These are phyloP conservation scores for Yponomeuta plumbellus DNA, from an alignment of 2,888 invertebrate species.

Conservation along the genomic window DNA sequence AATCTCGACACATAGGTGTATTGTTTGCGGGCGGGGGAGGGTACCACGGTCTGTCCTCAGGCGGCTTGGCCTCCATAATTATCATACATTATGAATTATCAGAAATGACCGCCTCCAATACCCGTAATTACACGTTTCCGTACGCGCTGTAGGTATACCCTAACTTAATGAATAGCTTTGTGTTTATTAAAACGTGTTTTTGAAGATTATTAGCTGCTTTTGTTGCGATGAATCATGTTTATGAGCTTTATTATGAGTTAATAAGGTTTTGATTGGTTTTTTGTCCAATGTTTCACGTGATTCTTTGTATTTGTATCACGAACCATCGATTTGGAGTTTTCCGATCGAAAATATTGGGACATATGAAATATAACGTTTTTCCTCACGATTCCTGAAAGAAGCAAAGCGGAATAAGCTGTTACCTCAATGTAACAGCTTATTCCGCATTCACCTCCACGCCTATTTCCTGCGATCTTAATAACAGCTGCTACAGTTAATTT, in stretches of 20 bases:
- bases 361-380: too few relatives aligned
- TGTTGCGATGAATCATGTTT: slow-evolving; percentile 57
- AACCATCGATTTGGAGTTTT: too few relatives aligned
- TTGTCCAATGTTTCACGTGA: not conserved
- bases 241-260: slow-evolving; percentile 54
- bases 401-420: slow-evolving; percentile 32
- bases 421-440: not conserved
- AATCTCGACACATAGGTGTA: not conserved
- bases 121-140: slow-evolving; percentile 64
- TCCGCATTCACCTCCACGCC: too few relatives aligned
- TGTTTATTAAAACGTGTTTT: slow-evolving; percentile 61
- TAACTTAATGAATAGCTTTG: slow-evolving; percentile 60
- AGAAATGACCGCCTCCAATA: slow-evolving; percentile 64
- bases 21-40: slow-evolving; percentile 21
- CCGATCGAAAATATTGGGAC: too few relatives aligned
- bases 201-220: slow-evolving; percentile 54
- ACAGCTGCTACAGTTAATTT: too few relatives aligned
- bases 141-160: slow-evolving; percentile 37
- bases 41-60: slow-evolving; percentile 46
- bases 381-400: not conserved
- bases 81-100: slow-evolving; percentile 75
- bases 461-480: too few relatives aligned
- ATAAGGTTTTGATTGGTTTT: slow-evolving; percentile 15
- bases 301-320: not conserved
- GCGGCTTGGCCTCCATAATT: slow-evolving; percentile 64